Evolutionary conservation across 2,888 invertebrate species (phyloP).

Genomic region (Cynaeus angustus): DNA sequence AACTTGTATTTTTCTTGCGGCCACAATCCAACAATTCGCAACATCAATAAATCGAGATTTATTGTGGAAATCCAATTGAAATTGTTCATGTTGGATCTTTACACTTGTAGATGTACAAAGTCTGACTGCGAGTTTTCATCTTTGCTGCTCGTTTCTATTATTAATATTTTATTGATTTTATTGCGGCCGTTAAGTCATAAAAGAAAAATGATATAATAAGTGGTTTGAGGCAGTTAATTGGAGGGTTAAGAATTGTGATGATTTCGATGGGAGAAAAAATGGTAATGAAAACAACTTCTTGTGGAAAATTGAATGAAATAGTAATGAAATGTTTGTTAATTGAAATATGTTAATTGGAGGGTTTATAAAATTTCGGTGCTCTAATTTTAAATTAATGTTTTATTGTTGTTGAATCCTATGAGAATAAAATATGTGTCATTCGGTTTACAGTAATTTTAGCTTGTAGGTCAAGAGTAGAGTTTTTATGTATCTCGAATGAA

Average conservation of each 20-base stretch:
- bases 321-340: not conserved
- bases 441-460: not conserved
- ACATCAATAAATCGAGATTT: not conserved
- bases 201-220: constrained; percentile 3
- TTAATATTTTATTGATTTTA: constrained; percentile 31
- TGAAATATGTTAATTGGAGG: constrained; percentile 6
- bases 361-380: not conserved
- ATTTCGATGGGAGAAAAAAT: constrained; percentile 2
- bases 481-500: too few relatives aligned
- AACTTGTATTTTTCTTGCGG: constrained; percentile 4
- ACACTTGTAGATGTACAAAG: not conserved
- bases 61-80: constrained; percentile 18
- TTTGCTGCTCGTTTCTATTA: constrained; percentile 16
- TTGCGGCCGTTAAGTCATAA: constrained; percentile 25
- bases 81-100: not conserved
- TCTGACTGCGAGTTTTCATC: constrained; percentile 9
- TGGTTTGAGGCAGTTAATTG: not conserved
- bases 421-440: not conserved
- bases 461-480: not conserved
- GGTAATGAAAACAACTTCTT: not conserved
- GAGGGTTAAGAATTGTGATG: not conserved
- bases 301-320: not conserved
- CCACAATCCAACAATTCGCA: constrained; percentile 9
- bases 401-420: not conserved
- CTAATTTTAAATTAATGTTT: not conserved